These are phyloP conservation scores for Ceratothoa steindachneri DNA, from an alignment of 2,888 invertebrate species.

Conservation along the genomic window DNA sequence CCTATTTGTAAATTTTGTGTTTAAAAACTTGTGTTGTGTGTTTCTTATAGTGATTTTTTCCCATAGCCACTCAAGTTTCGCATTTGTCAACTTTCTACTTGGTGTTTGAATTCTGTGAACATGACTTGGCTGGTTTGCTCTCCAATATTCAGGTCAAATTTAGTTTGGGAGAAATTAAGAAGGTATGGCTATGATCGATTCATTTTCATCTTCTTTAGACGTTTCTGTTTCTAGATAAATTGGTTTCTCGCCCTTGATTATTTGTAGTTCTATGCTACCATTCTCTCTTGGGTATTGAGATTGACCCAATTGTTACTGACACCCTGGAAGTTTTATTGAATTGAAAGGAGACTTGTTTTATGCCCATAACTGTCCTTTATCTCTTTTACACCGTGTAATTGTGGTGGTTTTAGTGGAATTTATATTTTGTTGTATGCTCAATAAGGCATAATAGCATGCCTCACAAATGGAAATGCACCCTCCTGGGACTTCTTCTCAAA, in stretches of 20 bases:
- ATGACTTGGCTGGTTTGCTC: slow-evolving; percentile 91
- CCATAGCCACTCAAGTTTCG: slow-evolving; percentile 54
- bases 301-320: background rate
- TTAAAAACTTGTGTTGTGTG: too few species aligned
- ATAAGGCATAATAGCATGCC: too few species aligned
- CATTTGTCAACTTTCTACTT: slow-evolving; percentile 87
- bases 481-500: too few species aligned
- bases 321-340: background rate
- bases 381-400: too few species aligned
- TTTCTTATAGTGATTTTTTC: too few species aligned
- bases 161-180: slow-evolving; percentile 92
- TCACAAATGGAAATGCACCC: too few species aligned
- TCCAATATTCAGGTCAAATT: slow-evolving; percentile 95
- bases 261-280: background rate
- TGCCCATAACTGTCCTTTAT: too few species aligned
- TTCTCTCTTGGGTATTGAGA: background rate
- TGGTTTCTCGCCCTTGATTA: background rate
- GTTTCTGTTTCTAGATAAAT: background rate
- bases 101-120: slow-evolving; percentile 97
- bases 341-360: too few species aligned
- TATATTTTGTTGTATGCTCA: too few species aligned
- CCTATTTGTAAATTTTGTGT: too few species aligned
- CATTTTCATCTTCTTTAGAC: background rate
- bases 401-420: too few species aligned
- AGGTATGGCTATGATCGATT: slow-evolving; percentile 53